Conservation (phyloP, 1,140 invertebrate genomes). For the Forficula auricularia region DNA sequence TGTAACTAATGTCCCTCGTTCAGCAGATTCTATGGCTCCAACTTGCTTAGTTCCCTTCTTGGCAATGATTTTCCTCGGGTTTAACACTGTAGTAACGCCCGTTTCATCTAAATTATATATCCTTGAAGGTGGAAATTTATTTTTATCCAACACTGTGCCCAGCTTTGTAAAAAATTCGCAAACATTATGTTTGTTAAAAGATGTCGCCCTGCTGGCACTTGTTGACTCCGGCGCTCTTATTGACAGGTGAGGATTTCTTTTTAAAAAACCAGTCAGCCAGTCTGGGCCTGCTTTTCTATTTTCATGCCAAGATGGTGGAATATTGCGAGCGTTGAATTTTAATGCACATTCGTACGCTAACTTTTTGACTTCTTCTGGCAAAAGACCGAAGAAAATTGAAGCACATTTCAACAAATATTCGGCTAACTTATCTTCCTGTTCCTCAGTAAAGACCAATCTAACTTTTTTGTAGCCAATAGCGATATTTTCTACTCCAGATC, state of each 20-base stretch:
- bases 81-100: conserved; percentile 21
- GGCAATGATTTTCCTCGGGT: conserved; percentile 19
- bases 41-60: conserved; percentile 20
- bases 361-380: not conserved
- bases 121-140: conserved; percentile 17
- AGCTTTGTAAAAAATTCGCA: conserved; percentile 22
- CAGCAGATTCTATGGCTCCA: conserved; percentile 17
- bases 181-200: conserved; percentile 29
- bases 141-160: conserved; percentile 17
- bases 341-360: not conserved
- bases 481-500: no score
- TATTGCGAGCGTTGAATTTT: not conserved
- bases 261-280: conserved; percentile 28
- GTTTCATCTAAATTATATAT: conserved; percentile 30
- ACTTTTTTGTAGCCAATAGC: no score
- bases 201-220: conserved; percentile 26
- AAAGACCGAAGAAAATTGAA: not conserved
- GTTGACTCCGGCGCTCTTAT: conserved; percentile 25
- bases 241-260: conserved; percentile 25
- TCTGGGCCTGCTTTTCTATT: conserved; percentile 24
- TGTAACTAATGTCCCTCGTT: conserved; percentile 16
- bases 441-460: no score
- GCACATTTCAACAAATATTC: no score
- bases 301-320: conserved; percentile 20
- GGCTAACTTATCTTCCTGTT: no score